Base-by-base conservation (phyloP, 2,113 vertebrate species). In the Willisornis vidua region DNA sequence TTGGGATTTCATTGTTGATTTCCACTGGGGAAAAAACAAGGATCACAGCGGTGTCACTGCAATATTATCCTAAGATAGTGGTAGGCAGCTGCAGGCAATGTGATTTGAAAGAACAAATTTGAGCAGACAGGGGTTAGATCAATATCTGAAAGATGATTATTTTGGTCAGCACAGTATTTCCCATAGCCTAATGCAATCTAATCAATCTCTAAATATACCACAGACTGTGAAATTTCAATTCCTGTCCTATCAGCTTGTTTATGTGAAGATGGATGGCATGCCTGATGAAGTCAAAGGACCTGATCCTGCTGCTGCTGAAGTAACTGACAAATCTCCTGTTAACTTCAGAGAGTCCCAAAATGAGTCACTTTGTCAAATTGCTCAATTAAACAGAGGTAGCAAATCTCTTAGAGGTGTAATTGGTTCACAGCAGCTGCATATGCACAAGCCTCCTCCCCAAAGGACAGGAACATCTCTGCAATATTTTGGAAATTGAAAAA, bases 51-150 rank as follows among this genome's bases (percentile, higher is more conserved):
- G 62, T 58, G 45, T 72, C 66, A 49, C 45, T 79, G 45, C 57
- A 80, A 28, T 74, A 41, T 94, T 78, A 28, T 73, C 52, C 54
- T 55, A 41, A 63, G 49, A 12, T 25, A 87, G 12, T 43, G 28
- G 22, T 37, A 82, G 49, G 58, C 78, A 70, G 87, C 93, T 91
- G 41, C 84, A 87, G 87, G 78, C 71, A 78, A 54, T 70, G 37
- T 82, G 87, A 96, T 89, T 93, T 87, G 77, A 66, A 85, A 94
- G 93, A 97, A 96, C 93, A 96, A 95, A 97, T 96, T 91, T 23
- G 89, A 96, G 20, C 62, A 93, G 96, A 96, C 95, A 96, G 77
- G 84, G 81, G 94, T 89, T 95, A 97, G 91, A 97, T 97, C 94
- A 76, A 58, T 94, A 97, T 85, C 81, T 87, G 78, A 87, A 91